Evolutionary conservation across 2,797 vertebrate species (phyloP).

Genomic region (Brachyalestes nurse): DNA sequence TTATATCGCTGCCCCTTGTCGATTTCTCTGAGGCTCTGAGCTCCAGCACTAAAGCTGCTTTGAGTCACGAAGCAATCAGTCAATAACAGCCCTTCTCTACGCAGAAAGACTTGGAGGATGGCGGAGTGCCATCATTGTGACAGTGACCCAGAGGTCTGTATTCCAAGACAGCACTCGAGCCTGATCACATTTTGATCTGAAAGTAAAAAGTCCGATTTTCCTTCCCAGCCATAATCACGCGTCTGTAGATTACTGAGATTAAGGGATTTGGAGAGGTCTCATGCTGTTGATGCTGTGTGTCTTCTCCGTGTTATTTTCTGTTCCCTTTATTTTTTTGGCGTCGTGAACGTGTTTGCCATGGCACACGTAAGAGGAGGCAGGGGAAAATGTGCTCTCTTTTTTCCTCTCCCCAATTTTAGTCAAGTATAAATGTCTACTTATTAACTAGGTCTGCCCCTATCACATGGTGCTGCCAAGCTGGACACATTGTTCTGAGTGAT

Average conservation of each 20-base stretch:
- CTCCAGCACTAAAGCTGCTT: conserved; percentile 18
- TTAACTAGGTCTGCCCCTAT: too few relatives aligned
- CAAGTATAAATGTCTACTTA: too few relatives aligned
- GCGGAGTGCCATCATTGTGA: conserved; percentile 15
- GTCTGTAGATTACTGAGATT: conserved; percentile 34
- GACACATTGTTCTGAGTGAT: too few relatives aligned
- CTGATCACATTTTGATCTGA: conserved; percentile 29
- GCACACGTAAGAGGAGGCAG: background rate
- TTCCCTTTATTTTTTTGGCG: background rate
- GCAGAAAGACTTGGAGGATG: background rate
- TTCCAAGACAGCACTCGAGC: conserved; percentile 4
- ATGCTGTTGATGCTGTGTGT: background rate
- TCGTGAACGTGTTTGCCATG: background rate
- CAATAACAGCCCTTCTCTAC: conserved; percentile 13
- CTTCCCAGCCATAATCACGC: conserved; percentile 25
- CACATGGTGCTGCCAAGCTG: too few relatives aligned
- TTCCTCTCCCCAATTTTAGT: too few relatives aligned
- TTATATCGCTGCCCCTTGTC: conserved; percentile 1
- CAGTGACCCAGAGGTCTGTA: background rate
- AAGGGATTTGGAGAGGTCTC: conserved; percentile 19
- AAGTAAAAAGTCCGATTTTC: conserved; percentile 24
- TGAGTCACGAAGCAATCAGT: conserved; percentile 34
- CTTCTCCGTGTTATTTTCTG: background rate
- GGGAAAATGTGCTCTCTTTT: background rate
- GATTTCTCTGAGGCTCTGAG: conserved; percentile 1